These are phyloP conservation scores for Anolis apletophallus DNA, from an alignment of 2,797 vertebrate species.

Conservation along the genomic window DNA sequence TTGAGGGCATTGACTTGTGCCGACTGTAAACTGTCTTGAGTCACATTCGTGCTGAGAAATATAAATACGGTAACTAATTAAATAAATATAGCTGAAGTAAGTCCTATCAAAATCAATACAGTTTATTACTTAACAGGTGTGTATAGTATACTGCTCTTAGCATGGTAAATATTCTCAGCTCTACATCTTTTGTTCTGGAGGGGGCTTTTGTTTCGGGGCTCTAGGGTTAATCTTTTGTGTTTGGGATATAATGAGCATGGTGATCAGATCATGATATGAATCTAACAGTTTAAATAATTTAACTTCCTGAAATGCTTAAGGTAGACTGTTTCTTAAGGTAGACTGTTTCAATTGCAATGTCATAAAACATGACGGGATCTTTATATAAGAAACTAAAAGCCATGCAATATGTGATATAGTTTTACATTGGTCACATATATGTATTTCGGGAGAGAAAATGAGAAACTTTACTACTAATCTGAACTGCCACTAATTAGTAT, in stretches of 20 bases:
- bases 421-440: neutral
- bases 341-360: neutral
- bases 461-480: neutral
- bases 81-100: neutral
- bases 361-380: neutral
- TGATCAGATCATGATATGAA: no score
- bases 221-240: no score
- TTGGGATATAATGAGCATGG: no score
- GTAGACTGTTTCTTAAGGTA: no score
- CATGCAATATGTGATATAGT: neutral
- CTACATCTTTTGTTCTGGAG: no score
- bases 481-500: neutral
- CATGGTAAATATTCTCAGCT: conserved; percentile 4
- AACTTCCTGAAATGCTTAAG: no score
- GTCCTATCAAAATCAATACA: neutral
- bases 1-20: no score
- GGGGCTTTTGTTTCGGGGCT: no score
- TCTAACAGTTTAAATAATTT: no score
- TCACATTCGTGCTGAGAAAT: no score
- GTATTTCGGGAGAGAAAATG: neutral
- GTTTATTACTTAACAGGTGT: neutral
- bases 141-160: neutral
- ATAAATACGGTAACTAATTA: no score
- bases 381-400: neutral
- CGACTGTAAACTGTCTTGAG: no score